Conservation (phyloP, 2,797 vertebrate species). For the Lagodon rhomboides region DNA sequence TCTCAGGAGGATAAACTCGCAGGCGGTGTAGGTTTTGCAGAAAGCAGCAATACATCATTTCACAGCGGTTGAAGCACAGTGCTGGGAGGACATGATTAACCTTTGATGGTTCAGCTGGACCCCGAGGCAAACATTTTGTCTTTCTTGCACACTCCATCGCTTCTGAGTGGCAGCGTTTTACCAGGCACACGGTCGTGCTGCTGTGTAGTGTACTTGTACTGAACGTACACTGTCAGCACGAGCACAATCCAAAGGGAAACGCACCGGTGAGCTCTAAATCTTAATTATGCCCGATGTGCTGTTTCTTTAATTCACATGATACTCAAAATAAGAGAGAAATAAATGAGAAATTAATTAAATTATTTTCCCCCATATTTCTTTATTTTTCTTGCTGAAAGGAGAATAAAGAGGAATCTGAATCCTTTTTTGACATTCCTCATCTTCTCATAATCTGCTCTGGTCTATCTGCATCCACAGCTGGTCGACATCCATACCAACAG, state of each 20-base stretch:
- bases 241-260: conserved; percentile 37
- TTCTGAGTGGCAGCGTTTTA: neutral
- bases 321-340: conserved; percentile 17
- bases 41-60: conserved; percentile 48
- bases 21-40: neutral
- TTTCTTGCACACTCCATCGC: neutral
- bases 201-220: neutral
- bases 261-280: conserved; percentile 36
- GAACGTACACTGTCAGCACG: conserved; percentile 23
- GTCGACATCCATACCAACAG: neutral
- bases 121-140: conserved; percentile 22
- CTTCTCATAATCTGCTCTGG: neutral
- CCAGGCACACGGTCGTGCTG: neutral
- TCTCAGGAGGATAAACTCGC: conserved; percentile 1
- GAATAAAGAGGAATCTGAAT: too few species aligned
- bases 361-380: neutral
- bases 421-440: neutral
- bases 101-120: conserved; percentile 35
- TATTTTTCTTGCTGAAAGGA: neutral
- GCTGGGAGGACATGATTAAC: neutral
- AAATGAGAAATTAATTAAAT: neutral
- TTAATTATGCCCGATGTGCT: conserved; percentile 8
- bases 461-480: neutral
- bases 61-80: neutral
- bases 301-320: conserved; percentile 7